These are phyloP conservation scores for Phymastichus coffea DNA, from an alignment of 1,140 invertebrate species.

Conservation along the genomic window DNA sequence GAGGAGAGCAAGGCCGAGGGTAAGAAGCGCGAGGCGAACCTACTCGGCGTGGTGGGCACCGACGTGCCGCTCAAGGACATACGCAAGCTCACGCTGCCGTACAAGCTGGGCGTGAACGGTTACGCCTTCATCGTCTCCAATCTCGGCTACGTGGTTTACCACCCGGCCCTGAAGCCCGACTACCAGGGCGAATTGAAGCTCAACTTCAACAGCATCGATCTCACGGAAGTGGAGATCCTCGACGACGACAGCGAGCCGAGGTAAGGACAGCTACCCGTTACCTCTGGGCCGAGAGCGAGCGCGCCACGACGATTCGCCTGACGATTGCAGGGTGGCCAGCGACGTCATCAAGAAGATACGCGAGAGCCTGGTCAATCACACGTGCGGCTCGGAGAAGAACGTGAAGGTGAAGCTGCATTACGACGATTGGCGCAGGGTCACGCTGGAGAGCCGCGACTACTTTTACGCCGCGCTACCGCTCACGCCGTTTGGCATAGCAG, in stretches of 20 bases:
- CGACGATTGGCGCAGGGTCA: constrained; percentile 79
- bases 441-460: constrained; percentile 78
- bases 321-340: constrained; percentile 48
- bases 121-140: constrained; percentile 95
- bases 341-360: constrained; percentile 62
- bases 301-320: not conserved
- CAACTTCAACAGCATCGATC: constrained; percentile 95
- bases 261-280: no score
- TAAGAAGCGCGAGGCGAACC: constrained; percentile 60
- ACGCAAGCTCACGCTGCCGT: constrained; percentile 79
- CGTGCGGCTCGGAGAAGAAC: constrained; percentile 64
- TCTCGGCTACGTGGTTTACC: constrained; percentile 89
- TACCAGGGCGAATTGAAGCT: constrained; percentile 74
- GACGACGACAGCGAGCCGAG: constrained; percentile 65
- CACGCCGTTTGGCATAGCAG: constrained; percentile 84
- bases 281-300: not conserved
- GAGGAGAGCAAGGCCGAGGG: constrained; percentile 53
- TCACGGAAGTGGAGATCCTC: constrained; percentile 91
- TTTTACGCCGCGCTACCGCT: constrained; percentile 77
- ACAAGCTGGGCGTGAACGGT: constrained; percentile 91
- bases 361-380: constrained; percentile 71
- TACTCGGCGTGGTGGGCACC: constrained; percentile 90
- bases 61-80: constrained; percentile 92
- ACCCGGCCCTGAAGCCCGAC: constrained; percentile 75
- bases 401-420: constrained; percentile 77